Conservation (phyloP, 1,140 invertebrate species). For the Brachionus sp. region DNA sequence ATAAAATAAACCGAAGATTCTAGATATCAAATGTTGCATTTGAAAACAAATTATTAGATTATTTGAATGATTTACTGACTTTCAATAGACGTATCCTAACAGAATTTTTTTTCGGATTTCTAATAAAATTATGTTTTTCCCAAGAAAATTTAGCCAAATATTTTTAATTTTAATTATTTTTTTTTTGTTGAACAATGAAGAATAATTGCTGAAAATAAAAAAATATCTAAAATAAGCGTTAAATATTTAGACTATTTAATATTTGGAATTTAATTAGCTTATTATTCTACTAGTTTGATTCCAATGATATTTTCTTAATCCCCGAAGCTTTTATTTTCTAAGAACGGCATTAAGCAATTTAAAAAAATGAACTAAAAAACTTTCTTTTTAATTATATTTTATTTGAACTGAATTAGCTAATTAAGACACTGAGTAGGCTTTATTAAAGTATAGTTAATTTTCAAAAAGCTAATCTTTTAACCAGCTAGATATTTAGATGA, state of each 20-base stretch:
- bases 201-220: no score
- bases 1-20: background rate
- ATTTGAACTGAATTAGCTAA: background rate
- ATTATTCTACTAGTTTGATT: conserved; percentile 3
- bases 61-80: background rate
- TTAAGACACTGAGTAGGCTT: background rate
- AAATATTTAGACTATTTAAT: conserved; percentile 1
- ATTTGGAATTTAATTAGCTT: background rate
- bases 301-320: background rate
- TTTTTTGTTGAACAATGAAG: no score
- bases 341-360: conserved; percentile 6
- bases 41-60: background rate
- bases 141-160: background rate
- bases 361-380: background rate
- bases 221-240: background rate
- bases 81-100: background rate
- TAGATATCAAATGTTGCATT: background rate
- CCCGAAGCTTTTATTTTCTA: background rate
- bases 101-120: background rate
- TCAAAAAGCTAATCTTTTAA: background rate
- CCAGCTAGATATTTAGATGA: background rate
- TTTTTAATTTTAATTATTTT: no score
- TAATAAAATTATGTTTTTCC: background rate
- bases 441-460: background rate
- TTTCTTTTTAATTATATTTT: background rate